A percentile compares a stretch with the other conserved stretches of the same genome.
phyloP scores from a whole-genome alignment of 35 echinoderm and acorn worm species.

The Holothuria glaberrima region DNA sequence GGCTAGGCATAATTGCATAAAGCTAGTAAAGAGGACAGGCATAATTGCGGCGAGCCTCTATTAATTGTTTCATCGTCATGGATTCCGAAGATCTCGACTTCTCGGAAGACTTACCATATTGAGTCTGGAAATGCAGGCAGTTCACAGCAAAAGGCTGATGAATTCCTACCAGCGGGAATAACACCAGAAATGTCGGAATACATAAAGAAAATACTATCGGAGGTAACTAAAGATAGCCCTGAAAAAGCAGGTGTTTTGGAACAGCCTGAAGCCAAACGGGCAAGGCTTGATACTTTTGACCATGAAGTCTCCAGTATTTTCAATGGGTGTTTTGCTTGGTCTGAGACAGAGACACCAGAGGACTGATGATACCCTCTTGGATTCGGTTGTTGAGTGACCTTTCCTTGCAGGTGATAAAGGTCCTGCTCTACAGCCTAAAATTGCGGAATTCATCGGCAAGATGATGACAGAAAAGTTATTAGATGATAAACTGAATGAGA shows the following conservation, averaged over 20 bases:
- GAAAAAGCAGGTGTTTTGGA: slow-evolving; percentile 27
- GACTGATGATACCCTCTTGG: slow-evolving; percentile 46
- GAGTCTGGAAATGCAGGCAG: slow-evolving; percentile 46
- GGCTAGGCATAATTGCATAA: slow-evolving; percentile 37
- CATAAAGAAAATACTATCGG: no score
- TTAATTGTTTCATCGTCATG: not conserved
- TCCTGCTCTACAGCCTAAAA: slow-evolving; percentile 41
- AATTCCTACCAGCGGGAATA: slow-evolving; percentile 20
- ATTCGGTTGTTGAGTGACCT: not conserved
- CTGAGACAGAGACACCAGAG: slow-evolving; percentile 1
- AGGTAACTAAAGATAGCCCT: slow-evolving; percentile 31
- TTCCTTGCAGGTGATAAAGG: slow-evolving; percentile 15
- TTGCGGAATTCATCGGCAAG: slow-evolving; percentile 32
- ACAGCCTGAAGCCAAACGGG: slow-evolving; percentile 44
- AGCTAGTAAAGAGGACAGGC: slow-evolving; percentile 42
- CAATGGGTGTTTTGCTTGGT: slow-evolving; percentile 25
- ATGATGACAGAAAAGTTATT: slow-evolving; percentile 43
- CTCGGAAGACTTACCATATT: slow-evolving; percentile 42
- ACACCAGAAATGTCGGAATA: no score
- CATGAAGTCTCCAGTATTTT: slow-evolving; percentile 51
- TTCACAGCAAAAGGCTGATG: slow-evolving; percentile 50
- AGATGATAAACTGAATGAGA: slow-evolving; percentile 12
- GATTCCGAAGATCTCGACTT: slow-evolving; percentile 44
- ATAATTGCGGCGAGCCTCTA: slow-evolving; percentile 42
- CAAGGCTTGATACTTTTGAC: no score